These are phyloP conservation scores for Chaetops frenatus DNA, from an alignment of 2,113 vertebrate genomes.

Conservation along the genomic window DNA sequence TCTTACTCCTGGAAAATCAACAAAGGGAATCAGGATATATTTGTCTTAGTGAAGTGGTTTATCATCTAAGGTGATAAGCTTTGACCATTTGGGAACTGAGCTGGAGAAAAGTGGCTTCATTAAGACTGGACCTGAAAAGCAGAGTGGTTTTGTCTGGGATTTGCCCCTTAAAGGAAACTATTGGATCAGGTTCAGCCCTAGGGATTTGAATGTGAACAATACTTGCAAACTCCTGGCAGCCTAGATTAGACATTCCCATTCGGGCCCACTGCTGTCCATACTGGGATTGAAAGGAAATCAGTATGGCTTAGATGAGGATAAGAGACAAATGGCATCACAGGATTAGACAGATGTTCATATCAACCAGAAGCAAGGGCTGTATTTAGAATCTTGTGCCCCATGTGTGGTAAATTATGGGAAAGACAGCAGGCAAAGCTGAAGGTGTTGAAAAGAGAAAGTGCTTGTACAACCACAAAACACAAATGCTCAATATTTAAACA, in stretches of 20 bases:
- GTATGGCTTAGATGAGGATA: background rate
- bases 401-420: background rate
- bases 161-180: background rate
- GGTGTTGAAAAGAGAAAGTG: background rate
- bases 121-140: background rate
- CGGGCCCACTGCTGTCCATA: background rate
- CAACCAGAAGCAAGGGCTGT: background rate
- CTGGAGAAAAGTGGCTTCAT: background rate
- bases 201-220: background rate
- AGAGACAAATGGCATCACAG: background rate
- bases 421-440: background rate
- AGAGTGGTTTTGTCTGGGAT: background rate
- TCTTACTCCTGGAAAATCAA: background rate
- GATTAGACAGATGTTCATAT: background rate
- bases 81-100: background rate
- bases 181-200: background rate
- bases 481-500: background rate
- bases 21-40: background rate
- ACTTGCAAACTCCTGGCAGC: background rate
- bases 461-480: background rate
- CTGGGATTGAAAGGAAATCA: background rate
- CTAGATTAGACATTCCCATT: background rate
- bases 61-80: background rate
- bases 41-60: background rate
- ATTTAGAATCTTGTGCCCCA: background rate